Base-by-base conservation (phyloP, 1,140 invertebrate species). In the Lordiphosa clarofinis region DNA sequence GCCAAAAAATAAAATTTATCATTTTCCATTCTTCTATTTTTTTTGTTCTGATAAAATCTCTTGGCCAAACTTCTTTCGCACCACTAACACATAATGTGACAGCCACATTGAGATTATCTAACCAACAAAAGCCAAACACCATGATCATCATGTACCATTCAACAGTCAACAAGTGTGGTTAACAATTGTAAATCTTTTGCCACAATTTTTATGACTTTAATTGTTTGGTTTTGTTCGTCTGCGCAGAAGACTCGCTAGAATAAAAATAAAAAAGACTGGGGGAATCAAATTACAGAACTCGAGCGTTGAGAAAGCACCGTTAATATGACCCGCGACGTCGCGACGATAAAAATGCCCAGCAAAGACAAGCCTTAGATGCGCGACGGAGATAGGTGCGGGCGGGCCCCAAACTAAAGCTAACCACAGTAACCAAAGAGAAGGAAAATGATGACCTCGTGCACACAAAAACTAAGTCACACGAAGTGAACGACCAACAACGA, bases 271-370 rank as follows among this genome's bases (percentile, higher is more conserved):
- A 24, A 24, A 4, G 21, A 1, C 21, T 24, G 21, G 4, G 58
- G 56, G 76, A 82, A 82, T 81, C 76, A 82, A 82, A 82, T 82
- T 64, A 73, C 67, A 84, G 49, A 81, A 76, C 76, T 79, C 74
- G 74, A 78, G 74, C 74, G 69, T 79, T 69, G 63, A 76, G 72
- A 81, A 81, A 82, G 76, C 59, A 75, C 76, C 76, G 76, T 81
- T 81, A 81, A 81, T 76, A 73, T 81, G 76, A 76, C 72, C 78
- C 72, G 43, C 28, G 65, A 79, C 74, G 74, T 78, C 74, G 59
- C 65, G 60, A 70, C 74, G 65, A 78, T 68, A 73, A 69, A 73
- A 63, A 72, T 31, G 39, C 36, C 42, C 37, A 42, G 40, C 37
- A 40, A 24, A 55, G 38, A 12, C 10, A 13, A 37, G 28, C 12